These are phyloP conservation scores for Phoebastria nigripes DNA, from an alignment of 2,797 vertebrate species.

Conservation along the genomic window DNA sequence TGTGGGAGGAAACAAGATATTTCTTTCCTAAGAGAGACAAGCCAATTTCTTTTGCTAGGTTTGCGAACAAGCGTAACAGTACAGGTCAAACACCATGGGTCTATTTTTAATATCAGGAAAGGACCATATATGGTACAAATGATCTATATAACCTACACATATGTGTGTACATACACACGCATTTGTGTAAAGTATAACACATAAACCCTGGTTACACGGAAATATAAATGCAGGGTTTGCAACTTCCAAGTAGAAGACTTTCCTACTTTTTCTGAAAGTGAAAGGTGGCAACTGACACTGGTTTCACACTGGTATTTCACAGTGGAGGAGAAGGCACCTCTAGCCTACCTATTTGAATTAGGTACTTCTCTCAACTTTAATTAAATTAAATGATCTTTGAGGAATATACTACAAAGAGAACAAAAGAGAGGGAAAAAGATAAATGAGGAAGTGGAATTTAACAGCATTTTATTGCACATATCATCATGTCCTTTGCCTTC, in stretches of 20 bases:
- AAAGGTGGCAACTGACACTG: neutral
- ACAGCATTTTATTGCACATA: constrained; percentile 62
- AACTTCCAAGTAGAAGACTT: neutral
- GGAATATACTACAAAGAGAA: constrained; percentile 60
- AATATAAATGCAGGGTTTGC: neutral
- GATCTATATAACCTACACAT: neutral
- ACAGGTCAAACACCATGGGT: neutral
- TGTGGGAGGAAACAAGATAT: neutral
- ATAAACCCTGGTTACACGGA: neutral
- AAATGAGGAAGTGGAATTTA: constrained; percentile 65
- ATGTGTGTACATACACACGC: rapidly evolving
- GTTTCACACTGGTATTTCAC: neutral
- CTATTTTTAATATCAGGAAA: neutral
- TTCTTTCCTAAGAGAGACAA: neutral
- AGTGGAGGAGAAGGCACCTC: neutral
- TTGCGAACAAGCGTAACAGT: neutral
- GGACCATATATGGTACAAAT: neutral
- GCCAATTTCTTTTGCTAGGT: neutral
- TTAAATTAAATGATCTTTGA: constrained; percentile 69
- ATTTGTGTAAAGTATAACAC: neutral
- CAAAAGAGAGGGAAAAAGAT: constrained; percentile 42
- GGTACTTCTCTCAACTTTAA: constrained; percentile 55
- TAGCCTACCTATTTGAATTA: constrained; percentile 48
- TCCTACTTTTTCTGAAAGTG: neutral
- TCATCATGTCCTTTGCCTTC: constrained; percentile 22